Evolutionary conservation across 2,113 vertebrate species (phyloP), one percentile per base, ranked within the genome.

Genomic region (Periophthalmus modestus): DNA sequence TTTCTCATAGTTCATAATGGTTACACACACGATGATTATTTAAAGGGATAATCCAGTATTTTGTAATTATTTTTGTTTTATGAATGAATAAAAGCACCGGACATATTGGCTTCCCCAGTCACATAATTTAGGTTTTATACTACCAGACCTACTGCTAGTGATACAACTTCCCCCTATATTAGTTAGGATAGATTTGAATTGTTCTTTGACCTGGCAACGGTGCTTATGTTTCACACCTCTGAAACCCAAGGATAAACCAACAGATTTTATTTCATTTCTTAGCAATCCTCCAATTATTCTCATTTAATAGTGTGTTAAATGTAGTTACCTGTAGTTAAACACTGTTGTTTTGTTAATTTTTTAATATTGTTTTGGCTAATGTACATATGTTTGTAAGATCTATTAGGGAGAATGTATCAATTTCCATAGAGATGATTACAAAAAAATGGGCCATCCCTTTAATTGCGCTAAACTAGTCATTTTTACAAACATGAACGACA

Each of bases 1-100:
- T 67, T 86, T 69, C 71, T 86, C 73, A 75, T 68, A 4, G 69
- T 43, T 63, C 73, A 66, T 52, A 88, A 66, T 78, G 74, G 80
- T 61, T 61, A 70, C 68, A 85, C 70, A 75, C 79, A 76, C 75
- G 28, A 71, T 66, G 61, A 81, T 54, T 16, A 43, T 43, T 65
- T 68, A 62, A 34, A 62, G 59, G 59, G 59, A 62, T 62, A 34
- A 15, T 34, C 28, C 59, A 34, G 59, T 7, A 34, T 19, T 34
- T 34, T 62, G 59, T 18, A 24, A 28, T 28, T 28, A 28, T 3
- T 28, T 2, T 28, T 28, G 3, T 3, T 52, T 3, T 18, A n/a
- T n/a, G n/a, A n/a, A 19, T 55, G 52, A 55, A 55, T 16, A 14
- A 48, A 48, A 48, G n/a, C 47, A 48, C 12, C n/a, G 52, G 19